Conservation (phyloP, 2,113 vertebrate species). For the Tichodroma muraria region DNA sequence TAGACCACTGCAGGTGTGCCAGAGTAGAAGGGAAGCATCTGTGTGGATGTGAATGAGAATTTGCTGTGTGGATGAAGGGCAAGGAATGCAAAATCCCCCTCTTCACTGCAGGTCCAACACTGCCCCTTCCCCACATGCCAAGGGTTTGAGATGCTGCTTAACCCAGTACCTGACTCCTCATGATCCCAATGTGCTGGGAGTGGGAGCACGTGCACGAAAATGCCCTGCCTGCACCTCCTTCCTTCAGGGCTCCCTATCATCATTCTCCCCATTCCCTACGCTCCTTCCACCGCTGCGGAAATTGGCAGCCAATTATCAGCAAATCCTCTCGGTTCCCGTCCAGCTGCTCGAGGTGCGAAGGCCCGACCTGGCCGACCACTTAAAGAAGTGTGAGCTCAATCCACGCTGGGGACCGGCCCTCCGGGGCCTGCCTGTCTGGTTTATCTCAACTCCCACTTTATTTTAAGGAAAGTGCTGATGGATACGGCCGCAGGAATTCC, state of each 20-base stretch:
- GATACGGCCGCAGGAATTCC: not conserved
- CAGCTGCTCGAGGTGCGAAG: not conserved
- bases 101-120: not conserved
- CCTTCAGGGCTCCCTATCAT: not conserved
- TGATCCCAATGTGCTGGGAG: not conserved
- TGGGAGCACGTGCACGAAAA: not conserved
- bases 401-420: not conserved
- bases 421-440: not conserved
- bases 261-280: not conserved
- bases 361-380: not conserved
- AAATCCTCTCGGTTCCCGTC: not conserved
- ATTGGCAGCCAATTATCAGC: not conserved
- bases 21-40: not conserved
- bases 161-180: fast-evolving
- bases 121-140: fast-evolving
- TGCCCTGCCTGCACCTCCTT: not conserved
- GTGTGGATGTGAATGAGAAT: not conserved
- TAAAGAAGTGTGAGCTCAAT: not conserved
- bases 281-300: not conserved
- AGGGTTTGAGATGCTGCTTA: not conserved
- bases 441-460: not conserved
- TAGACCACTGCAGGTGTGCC: not conserved
- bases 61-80: not conserved
- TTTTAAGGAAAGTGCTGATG: not conserved
- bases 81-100: not conserved